Conservation (phyloP, 2,888 invertebrate species). For the Steinernema scapterisci region DNA sequence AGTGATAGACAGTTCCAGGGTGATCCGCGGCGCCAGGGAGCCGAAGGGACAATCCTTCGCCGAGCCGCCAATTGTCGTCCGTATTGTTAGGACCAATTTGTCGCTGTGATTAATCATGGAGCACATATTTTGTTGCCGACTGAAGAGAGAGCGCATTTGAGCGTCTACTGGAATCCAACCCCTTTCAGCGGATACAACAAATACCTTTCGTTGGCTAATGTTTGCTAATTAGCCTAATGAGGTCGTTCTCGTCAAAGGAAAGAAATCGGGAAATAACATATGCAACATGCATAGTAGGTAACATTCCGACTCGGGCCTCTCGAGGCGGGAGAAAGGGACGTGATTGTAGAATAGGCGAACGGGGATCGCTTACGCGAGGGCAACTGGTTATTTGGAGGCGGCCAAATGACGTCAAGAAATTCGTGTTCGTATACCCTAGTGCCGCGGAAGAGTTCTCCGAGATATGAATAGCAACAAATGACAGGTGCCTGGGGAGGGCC, state of each 20-base stretch:
- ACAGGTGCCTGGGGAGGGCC: conserved; percentile 6
- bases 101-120: conserved; percentile 25
- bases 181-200: too few relatives aligned
- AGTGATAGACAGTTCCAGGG: not conserved
- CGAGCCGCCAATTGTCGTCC: conserved; percentile 5
- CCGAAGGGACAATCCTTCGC: not conserved
- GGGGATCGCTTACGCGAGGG: too few relatives aligned
- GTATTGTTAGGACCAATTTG: conserved; percentile 24
- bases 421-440: not conserved
- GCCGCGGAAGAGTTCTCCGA: not conserved
- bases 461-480: conserved; percentile 18
- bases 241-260: too few relatives aligned
- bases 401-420: not conserved
- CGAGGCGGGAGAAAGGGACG: too few relatives aligned
- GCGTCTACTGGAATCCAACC: not conserved
- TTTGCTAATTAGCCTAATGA: too few relatives aligned
- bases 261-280: too few relatives aligned
- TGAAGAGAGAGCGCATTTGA: not conserved
- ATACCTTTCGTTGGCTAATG: too few relatives aligned
- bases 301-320: too few relatives aligned
- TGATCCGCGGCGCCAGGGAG: too few relatives aligned
- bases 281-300: too few relatives aligned
- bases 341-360: too few relatives aligned
- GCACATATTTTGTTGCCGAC: conserved; percentile 22
- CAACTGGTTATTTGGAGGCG: not conserved